These are phyloP conservation scores for Strix aluco DNA, from an alignment of 2,113 vertebrate species.

Conservation along the genomic window DNA sequence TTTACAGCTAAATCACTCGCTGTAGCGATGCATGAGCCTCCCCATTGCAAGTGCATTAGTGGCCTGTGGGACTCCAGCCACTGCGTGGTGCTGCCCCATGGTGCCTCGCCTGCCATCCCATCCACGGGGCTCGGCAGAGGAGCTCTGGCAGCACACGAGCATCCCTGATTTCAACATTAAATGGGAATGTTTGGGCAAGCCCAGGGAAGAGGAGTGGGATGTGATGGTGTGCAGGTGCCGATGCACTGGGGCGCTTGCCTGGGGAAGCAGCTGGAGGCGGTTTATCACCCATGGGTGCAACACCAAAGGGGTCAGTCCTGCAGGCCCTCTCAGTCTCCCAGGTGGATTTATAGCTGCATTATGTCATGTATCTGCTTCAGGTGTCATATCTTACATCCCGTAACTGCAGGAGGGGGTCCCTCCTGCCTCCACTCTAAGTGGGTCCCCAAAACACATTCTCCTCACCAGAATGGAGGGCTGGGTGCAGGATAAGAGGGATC, in stretches of 20 bases:
- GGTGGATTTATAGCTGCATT: neutral
- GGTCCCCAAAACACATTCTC: neutral
- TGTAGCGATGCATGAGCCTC: slow-evolving; percentile 11
- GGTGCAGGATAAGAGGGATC: neutral
- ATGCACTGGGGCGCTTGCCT: rapidly evolving
- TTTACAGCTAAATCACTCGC: slow-evolving; percentile 44
- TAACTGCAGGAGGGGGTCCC: neutral
- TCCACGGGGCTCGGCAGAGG: rapidly evolving
- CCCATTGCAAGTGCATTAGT: neutral
- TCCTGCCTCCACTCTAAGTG: neutral
- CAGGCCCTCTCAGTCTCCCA: neutral
- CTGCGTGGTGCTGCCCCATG: rapidly evolving
- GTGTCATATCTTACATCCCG: neutral
- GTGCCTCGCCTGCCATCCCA: neutral
- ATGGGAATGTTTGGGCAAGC: neutral
- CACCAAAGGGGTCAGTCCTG: neutral
- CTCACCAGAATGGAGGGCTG: neutral
- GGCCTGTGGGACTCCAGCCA: neutral
- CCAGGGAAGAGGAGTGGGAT: rapidly evolving
- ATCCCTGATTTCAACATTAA: neutral
- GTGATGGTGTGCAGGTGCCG: rapidly evolving
- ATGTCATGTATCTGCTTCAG: rapidly evolving
- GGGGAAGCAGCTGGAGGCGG: neutral
- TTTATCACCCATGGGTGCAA: neutral
- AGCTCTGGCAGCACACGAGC: neutral